These are phyloP conservation scores for Micoletzkya japonica DNA, from an alignment of 2,888 invertebrate species.

Conservation along the genomic window DNA sequence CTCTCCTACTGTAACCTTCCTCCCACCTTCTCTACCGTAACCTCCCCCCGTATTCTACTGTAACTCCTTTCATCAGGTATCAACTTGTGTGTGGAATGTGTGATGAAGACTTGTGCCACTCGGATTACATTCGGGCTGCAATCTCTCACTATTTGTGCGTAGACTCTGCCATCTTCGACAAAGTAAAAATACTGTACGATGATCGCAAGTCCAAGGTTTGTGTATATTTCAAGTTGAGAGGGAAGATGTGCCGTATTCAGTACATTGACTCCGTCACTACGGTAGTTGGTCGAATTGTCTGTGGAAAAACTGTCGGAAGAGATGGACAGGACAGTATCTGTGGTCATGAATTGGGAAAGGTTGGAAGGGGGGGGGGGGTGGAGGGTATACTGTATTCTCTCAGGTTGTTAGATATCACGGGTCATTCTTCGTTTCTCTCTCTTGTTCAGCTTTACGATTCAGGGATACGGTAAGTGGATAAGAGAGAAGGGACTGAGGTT, in stretches of 20 bases:
- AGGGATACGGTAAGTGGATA: conserved; percentile 3
- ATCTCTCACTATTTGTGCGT: conserved; percentile 3
- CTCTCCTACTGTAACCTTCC: no score
- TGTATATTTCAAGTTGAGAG: not conserved
- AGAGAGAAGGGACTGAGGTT: not conserved
- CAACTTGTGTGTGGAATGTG: not conserved
- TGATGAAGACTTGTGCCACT: not conserved
- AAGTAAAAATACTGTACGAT: not conserved
- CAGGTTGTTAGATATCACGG: conserved; percentile 11
- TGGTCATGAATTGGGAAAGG: conserved; percentile 14
- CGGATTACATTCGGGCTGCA: not conserved
- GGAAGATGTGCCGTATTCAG: not conserved
- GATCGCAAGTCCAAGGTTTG: conserved; percentile 4
- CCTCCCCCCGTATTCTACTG: no score
- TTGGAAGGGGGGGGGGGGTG: no score
- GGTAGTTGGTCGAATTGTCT: not conserved
- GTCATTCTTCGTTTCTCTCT: conserved; percentile 1
- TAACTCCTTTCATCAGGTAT: not conserved
- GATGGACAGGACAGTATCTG: not conserved
- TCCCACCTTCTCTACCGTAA: no score
- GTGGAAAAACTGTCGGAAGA: not conserved
- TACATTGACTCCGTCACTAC: conserved; percentile 5
- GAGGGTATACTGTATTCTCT: not conserved
- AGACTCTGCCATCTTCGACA: not conserved
- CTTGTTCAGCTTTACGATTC: not conserved